These are phyloP conservation scores for Enteromius treurensis DNA, from an alignment of 2,797 vertebrate genomes.

Conservation along the genomic window DNA sequence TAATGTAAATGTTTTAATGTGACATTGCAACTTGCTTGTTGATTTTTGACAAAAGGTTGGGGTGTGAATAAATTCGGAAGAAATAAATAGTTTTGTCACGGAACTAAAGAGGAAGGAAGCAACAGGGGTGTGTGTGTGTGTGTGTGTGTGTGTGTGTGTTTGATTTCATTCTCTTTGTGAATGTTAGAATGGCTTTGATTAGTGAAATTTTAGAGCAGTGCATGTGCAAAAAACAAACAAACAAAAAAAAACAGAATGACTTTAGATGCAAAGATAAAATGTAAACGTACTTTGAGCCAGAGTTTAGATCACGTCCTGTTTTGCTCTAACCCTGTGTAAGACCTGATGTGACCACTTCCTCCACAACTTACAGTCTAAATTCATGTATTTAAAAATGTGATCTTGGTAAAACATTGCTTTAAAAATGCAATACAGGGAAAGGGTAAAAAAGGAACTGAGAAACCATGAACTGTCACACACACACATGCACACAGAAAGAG, in stretches of 20 bases:
- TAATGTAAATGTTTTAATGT: not conserved
- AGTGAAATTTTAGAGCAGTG: not conserved
- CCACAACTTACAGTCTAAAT: not conserved
- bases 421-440: not conserved
- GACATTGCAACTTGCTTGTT: not conserved
- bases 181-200: not conserved
- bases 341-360: constrained; percentile 1
- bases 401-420: not conserved
- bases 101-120: constrained; percentile 22
- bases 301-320: constrained; percentile 15
- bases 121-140: not conserved
- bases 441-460: not conserved
- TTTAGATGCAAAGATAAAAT: not conserved
- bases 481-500: not conserved
- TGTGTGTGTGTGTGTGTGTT: not conserved
- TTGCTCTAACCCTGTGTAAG: not conserved
- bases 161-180: not conserved
- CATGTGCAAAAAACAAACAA: too few relatives aligned
- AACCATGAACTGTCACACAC: not conserved
- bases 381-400: not conserved
- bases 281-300: not conserved
- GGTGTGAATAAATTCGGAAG: not conserved
- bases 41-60: not conserved
- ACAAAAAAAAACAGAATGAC: not conserved
- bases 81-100: not conserved